Evolutionary conservation across 2,113 vertebrate genomes (phyloP), one percentile per base, ranked within the genome.

Genomic region (Planiliza haematocheilus): DNA sequence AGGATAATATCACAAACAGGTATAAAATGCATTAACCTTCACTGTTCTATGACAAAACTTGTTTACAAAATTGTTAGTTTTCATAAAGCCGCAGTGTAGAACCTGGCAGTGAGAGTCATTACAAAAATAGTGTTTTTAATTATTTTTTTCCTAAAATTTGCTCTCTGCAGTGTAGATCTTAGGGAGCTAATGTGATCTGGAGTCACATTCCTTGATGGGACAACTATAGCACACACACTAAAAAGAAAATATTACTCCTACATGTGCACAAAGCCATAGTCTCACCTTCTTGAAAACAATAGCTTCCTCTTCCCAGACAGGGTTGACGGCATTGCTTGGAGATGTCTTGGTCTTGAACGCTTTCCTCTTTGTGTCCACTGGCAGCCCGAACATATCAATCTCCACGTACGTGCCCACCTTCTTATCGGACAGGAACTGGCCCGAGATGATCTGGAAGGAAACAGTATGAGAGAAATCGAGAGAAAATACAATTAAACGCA

Each of bases 381-480:
- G 98, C 24, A 99, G 89, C 10, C 98, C 98, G 73, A 96, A 98
- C 98, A 99, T 99, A 74, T 99, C 98, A 0, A 99, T 96, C 91
- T 99, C 98, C 67, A 97, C 97, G 0, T 97, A 99, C 2, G 96
- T 98, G 41, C 97, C 96, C 0, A 99, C 97, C 92, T 97, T 98
- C 91, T 96, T 99, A 84, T 99, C 98, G 1, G 97, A 97, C 83
- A 99, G 94, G 83, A 99, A 99, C 86, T 99, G 98, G 51, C 97
- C 97, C 11, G 98, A 99, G 92, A 99, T 98, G 18, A 99, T 96
- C 98, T 99, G 77, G 55, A 81, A 87, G 74, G 45, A n/a, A 12
- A 61, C 8, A 8, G 34, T 11, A 6, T 17, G 9, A 63, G 2
- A 18, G 20, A 56, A 16, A 43, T 7, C 37, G 10, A 42, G 10